These are phyloP conservation scores for Erebia epiphron DNA, from an alignment of 2,888 invertebrate genomes.

Conservation along the genomic window DNA sequence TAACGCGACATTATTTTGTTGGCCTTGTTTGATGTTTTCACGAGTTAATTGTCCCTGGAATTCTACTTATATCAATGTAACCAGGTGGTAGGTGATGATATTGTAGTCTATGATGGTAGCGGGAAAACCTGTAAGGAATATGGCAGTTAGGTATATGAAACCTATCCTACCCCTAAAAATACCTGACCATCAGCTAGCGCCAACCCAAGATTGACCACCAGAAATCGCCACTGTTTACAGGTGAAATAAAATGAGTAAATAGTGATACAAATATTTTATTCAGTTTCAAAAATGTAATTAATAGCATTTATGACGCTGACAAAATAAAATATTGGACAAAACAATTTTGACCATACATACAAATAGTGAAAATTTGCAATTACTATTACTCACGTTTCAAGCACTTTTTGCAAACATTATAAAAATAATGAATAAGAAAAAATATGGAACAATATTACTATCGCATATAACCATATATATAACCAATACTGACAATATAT, in stretches of 20 bases:
- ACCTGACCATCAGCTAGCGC: no score
- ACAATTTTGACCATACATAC: conserved; percentile 56
- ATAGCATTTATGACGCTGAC: conserved; percentile 62
- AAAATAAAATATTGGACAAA: conserved; percentile 60
- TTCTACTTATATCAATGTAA: no score
- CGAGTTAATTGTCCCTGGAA: no score
- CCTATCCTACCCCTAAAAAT: no score
- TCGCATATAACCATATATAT: conserved; percentile 43
- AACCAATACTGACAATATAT: conserved; percentile 53
- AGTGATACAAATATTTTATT: conserved; percentile 48
- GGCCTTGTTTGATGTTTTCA: no score
- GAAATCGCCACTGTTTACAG: neutral
- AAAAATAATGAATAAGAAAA: conserved; percentile 31
- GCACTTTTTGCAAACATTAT: conserved; percentile 44
- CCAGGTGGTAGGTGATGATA: no score
- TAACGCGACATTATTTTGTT: no score
- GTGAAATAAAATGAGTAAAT: conserved; percentile 37
- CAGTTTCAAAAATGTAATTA: conserved; percentile 48
- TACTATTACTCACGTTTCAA: conserved; percentile 42
- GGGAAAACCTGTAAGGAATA: no score
- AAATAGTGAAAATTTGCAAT: conserved; percentile 39
- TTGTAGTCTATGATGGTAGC: no score
- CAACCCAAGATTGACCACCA: neutral
- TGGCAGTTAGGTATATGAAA: no score
- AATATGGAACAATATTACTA: conserved; percentile 42